Percentiles rank a stretch among this genome's conserved stretches.
Evolutionary conservation across 2,797 vertebrate genomes (phyloP).

Genomic region (Euthynnus affinis): DNA sequence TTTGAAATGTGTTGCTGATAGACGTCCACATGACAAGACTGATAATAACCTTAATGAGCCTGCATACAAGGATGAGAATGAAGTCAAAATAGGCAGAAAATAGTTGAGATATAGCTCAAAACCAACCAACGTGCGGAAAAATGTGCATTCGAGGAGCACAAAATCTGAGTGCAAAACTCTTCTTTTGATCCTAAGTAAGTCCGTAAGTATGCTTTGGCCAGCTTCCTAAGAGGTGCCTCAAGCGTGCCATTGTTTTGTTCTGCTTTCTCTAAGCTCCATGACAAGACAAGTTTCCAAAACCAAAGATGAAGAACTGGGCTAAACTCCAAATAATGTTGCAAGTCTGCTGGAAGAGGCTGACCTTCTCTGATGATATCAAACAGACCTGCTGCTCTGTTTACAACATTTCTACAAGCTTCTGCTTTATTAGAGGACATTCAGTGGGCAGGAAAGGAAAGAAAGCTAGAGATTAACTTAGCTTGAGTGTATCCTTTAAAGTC

Average conservation of each 20-base stretch:
- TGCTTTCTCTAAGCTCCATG: constrained; percentile 58
- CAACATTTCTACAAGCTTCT: constrained; percentile 45
- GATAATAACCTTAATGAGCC: constrained; percentile 26
- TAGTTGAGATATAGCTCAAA: constrained; percentile 5
- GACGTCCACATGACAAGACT: constrained; percentile 34
- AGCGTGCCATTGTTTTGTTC: constrained; percentile 62
- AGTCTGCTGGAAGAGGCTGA: constrained; percentile 55
- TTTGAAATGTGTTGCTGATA: constrained; percentile 31
- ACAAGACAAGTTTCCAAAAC: constrained; percentile 75
- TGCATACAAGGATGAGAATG: neutral
- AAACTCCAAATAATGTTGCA: constrained; percentile 64
- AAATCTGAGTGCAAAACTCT: constrained; percentile 19
- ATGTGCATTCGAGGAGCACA: neutral
- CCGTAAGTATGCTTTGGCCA: constrained; percentile 50
- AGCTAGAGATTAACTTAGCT: constrained; percentile 6
- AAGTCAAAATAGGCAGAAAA: constrained; percentile 33
- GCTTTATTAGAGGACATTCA: constrained; percentile 39
- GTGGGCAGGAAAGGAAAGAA: constrained; percentile 29
- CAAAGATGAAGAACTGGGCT: constrained; percentile 72
- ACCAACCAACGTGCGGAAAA: constrained; percentile 1
- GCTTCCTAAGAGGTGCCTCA: constrained; percentile 46
- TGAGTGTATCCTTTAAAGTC: constrained; percentile 36
- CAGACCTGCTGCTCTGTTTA: constrained; percentile 67
- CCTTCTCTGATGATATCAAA: constrained; percentile 67
- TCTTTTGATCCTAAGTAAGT: constrained; percentile 52